Percentiles rank a stretch among this genome's conserved stretches.
These are phyloP conservation scores for Lamellibrachia satsuma DNA, from an alignment of 2,888 invertebrate genomes.

Conservation along the genomic window DNA sequence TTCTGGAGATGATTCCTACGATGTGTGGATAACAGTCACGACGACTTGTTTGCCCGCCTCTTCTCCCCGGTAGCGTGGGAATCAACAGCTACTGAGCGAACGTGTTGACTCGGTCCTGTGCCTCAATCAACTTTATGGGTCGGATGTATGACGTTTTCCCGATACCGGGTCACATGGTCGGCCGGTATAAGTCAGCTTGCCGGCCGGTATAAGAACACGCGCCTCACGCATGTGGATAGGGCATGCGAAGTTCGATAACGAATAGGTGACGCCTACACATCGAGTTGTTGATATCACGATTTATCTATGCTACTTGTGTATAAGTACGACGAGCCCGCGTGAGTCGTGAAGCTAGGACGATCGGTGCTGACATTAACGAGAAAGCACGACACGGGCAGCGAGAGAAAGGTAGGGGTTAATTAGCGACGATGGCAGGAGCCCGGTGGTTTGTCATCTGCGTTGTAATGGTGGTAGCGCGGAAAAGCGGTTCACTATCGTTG, in stretches of 20 bases:
- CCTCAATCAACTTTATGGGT: neutral
- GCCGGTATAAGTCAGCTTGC: neutral
- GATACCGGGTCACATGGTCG: neutral
- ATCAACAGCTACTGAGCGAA: neutral
- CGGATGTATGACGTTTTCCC: neutral
- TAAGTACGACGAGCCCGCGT: neutral
- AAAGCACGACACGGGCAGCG: neutral
- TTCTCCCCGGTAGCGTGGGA: neutral
- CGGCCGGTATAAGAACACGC: neutral
- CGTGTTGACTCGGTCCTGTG: neutral
- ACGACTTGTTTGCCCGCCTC: neutral
- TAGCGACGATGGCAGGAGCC: neutral
- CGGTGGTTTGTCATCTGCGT: neutral
- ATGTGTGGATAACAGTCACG: neutral
- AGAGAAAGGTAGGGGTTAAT: neutral
- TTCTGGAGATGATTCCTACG: neutral
- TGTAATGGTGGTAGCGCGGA: neutral
- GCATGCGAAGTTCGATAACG: neutral
- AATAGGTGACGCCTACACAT: neutral
- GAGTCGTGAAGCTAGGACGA: neutral
- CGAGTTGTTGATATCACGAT: neutral
- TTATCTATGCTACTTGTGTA: neutral
- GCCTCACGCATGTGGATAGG: neutral
- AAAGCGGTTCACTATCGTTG: neutral
- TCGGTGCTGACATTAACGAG: neutral